Percentiles rank a stretch among this genome's conserved stretches.
These are phyloP conservation scores for Acrossocheilus wenchowensis DNA, from an alignment of 2,797 vertebrate genomes.

Conservation along the genomic window DNA sequence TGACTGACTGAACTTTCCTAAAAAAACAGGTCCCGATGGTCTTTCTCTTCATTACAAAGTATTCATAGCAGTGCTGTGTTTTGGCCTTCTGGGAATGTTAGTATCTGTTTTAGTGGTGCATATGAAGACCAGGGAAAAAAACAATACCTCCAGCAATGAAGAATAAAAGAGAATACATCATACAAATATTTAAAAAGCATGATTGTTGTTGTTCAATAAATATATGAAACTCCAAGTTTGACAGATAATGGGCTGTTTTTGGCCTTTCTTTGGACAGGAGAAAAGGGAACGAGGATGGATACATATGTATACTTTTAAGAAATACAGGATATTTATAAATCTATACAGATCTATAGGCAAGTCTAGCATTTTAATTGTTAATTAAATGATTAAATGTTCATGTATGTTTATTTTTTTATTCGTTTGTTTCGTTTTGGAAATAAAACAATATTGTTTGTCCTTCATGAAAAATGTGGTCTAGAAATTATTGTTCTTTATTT, in stretches of 20 bases:
- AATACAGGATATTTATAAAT: neutral
- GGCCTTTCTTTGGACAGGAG: neutral
- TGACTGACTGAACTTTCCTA: neutral
- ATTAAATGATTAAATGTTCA: too few species aligned
- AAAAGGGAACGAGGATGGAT: neutral
- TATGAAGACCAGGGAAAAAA: neutral
- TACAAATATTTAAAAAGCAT: neutral
- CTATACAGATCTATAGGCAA: too few species aligned
- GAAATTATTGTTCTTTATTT: too few species aligned
- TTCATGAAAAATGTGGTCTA: neutral
- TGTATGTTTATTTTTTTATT: too few species aligned
- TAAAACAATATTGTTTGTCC: neutral
- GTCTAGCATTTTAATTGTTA: too few species aligned
- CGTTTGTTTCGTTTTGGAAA: neutral
- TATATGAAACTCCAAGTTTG: neutral
- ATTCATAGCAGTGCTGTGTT: neutral
- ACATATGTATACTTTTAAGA: neutral
- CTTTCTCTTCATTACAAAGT: neutral
- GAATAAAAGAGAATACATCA: neutral
- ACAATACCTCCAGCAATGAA: neutral
- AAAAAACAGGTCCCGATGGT: neutral
- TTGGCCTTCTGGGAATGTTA: neutral
- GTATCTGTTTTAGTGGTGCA: neutral
- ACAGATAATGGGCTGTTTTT: neutral
- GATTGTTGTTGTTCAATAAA: neutral